A percentile compares a stretch with the other conserved stretches of the same genome.
Conservation (phyloP, 1,140 invertebrate species). For the Hydropsyche tenuis region DNA sequence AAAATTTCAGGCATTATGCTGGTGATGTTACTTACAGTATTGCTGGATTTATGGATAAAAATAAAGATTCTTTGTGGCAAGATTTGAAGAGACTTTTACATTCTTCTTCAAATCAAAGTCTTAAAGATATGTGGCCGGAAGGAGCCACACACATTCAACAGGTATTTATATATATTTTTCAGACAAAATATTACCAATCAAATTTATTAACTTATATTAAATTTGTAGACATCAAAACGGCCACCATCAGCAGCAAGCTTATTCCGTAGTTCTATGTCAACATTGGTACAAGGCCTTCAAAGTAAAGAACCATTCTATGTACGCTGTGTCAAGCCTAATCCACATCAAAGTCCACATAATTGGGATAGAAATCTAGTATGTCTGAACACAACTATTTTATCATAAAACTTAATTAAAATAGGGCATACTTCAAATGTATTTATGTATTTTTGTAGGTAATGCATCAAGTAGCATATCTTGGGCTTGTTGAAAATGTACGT, state of each 20-base stretch:
- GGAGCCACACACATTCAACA: slow-evolving; percentile 88
- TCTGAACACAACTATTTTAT: slow-evolving; percentile 23
- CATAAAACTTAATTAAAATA: not conserved
- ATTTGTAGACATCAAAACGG: slow-evolving; percentile 85
- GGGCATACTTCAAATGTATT: too few species aligned
- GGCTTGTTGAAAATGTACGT: slow-evolving; percentile 90
- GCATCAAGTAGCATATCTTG: slow-evolving; percentile 92
- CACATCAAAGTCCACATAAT: slow-evolving; percentile 82
- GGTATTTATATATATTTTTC: slow-evolving; percentile 42
- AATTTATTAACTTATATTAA: not conserved
- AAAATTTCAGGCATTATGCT: slow-evolving; percentile 80
- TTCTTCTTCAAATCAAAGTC: slow-evolving; percentile 76
- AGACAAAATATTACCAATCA: too few species aligned
- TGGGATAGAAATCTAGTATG: slow-evolving; percentile 81
- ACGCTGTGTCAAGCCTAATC: slow-evolving; percentile 95
- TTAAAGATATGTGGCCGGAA: slow-evolving; percentile 94
- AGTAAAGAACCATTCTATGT: slow-evolving; percentile 96
- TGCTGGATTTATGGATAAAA: slow-evolving; percentile 93
- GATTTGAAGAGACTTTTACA: slow-evolving; percentile 93
- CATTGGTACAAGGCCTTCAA: slow-evolving; percentile 85
- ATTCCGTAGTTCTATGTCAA: slow-evolving; percentile 94
- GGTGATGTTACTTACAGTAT: slow-evolving; percentile 95
- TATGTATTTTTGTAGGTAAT: slow-evolving; percentile 72
- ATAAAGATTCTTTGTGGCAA: slow-evolving; percentile 94
- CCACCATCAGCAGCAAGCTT: slow-evolving; percentile 91